These are phyloP conservation scores for Brachionus asplanchnoidis DNA, from an alignment of 1,140 invertebrate species.

Conservation along the genomic window DNA sequence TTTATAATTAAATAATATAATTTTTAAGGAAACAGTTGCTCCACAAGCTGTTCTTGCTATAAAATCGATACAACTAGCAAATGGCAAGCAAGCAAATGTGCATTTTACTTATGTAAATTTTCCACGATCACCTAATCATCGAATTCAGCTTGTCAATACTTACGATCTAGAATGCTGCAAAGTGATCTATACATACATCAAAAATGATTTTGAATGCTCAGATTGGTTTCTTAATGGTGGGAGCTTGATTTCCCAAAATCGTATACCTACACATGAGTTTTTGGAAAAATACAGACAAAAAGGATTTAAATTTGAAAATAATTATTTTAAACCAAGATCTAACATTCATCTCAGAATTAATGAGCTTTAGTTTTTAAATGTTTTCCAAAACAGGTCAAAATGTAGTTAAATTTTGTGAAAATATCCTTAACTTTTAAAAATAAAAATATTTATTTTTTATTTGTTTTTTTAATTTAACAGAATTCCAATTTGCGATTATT, in stretches of 20 bases:
- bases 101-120: neutral
- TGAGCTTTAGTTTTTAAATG: too few relatives aligned
- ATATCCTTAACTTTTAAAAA: too few relatives aligned
- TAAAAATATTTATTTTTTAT: too few relatives aligned
- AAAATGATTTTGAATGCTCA: neutral
- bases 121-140: neutral
- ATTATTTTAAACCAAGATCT: too few relatives aligned
- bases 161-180: neutral
- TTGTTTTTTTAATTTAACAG: too few relatives aligned
- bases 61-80: neutral
- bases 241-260: neutral
- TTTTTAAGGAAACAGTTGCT: neutral
- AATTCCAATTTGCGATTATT: too few relatives aligned
- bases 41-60: neutral
- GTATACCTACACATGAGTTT: neutral
- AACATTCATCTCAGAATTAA: too few relatives aligned
- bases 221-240: neutral
- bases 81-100: neutral
- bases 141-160: neutral
- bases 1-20: too few relatives aligned
- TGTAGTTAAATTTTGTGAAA: too few relatives aligned
- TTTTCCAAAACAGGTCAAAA: too few relatives aligned
- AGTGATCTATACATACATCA: neutral
- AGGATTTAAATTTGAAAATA: too few relatives aligned
- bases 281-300: neutral